A percentile compares a stretch with the other conserved stretches of the same genome.
Conservation (phyloP, 2,888 invertebrate species). For the Calliphora vomitoria region DNA sequence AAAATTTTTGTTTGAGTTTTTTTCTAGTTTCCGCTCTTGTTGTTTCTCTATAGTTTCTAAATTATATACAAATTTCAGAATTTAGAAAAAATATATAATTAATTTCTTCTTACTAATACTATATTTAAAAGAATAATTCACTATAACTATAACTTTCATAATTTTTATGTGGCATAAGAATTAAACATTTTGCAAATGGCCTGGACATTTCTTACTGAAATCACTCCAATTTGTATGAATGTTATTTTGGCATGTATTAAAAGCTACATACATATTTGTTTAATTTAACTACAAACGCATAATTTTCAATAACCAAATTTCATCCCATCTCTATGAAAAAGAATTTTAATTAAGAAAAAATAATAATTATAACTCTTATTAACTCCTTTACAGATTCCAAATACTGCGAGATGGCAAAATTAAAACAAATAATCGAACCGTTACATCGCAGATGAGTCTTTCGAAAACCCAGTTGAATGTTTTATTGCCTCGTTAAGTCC, state of each 20-base stretch:
- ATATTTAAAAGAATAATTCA: too few species aligned
- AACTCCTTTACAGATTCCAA: conserved; percentile 64
- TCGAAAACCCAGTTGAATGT: conserved; percentile 66
- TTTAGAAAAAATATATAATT: too few species aligned
- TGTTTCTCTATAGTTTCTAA: too few species aligned
- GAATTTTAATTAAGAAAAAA: neutral
- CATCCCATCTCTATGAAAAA: too few species aligned
- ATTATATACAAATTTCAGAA: too few species aligned
- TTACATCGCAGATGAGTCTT: conserved; percentile 67
- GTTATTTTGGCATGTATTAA: conserved; percentile 1
- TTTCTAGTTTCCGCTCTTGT: too few species aligned
- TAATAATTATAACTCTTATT: neutral
- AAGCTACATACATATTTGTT: neutral
- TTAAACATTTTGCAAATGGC: neutral
- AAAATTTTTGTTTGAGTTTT: too few species aligned
- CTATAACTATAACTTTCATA: too few species aligned
- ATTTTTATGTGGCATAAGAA: neutral
- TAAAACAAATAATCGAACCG: conserved; percentile 58
- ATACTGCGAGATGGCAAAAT: conserved; percentile 53
- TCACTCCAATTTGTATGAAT: too few species aligned
- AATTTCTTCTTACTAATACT: too few species aligned
- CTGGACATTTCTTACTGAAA: neutral
- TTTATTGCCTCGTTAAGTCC: conserved; percentile 55
- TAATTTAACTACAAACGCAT: conserved; percentile 20
- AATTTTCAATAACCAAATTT: neutral